These are phyloP conservation scores for Brachynemurus nebulosus DNA, from an alignment of 2,888 invertebrate species.

Conservation along the genomic window DNA sequence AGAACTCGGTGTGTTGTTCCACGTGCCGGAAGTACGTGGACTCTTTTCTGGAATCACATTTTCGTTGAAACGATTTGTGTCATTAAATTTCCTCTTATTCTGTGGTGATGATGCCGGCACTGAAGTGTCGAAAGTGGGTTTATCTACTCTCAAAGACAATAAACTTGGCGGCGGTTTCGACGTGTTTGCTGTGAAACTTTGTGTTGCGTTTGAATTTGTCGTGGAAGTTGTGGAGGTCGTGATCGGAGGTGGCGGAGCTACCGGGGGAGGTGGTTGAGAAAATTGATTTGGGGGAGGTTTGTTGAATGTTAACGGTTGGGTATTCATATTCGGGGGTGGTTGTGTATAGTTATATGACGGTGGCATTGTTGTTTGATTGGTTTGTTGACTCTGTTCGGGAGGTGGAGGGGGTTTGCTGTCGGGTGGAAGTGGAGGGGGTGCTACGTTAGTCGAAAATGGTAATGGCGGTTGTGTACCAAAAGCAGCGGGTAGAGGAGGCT, in stretches of 20 bases:
- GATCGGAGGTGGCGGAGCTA: slow-evolving; percentile 32
- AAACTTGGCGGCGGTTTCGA: slow-evolving; percentile 9
- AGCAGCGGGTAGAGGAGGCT: slow-evolving; percentile 22
- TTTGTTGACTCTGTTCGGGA: slow-evolving; percentile 26
- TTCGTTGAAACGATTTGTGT: slow-evolving; percentile 3
- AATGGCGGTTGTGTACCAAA: slow-evolving; percentile 26
- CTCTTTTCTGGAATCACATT: background rate
- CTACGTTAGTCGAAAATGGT: slow-evolving; percentile 29
- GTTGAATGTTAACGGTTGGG: slow-evolving; percentile 25
- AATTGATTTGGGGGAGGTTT: slow-evolving; percentile 10
- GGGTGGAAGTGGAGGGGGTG: slow-evolving; percentile 35
- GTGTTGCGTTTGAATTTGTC: background rate
- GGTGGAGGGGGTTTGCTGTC: slow-evolving; percentile 31
- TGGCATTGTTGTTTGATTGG: slow-evolving; percentile 25
- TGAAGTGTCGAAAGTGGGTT: slow-evolving; percentile 11
- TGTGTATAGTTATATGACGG: slow-evolving; percentile 18
- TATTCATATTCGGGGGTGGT: slow-evolving; percentile 25
- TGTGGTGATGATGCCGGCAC: slow-evolving; percentile 1
- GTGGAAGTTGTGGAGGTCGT: slow-evolving; percentile 26
- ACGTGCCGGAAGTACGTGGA: background rate
- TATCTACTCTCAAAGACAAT: slow-evolving; percentile 12
- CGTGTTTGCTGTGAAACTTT: too few species aligned
- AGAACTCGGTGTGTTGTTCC: too few species aligned
- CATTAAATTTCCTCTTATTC: slow-evolving; percentile 18
- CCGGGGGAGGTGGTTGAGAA: slow-evolving; percentile 18